A percentile compares a stretch with the other conserved stretches of the same genome.
Conservation (phyloP, 2,113 vertebrate genomes). For the Candoia aspera region DNA sequence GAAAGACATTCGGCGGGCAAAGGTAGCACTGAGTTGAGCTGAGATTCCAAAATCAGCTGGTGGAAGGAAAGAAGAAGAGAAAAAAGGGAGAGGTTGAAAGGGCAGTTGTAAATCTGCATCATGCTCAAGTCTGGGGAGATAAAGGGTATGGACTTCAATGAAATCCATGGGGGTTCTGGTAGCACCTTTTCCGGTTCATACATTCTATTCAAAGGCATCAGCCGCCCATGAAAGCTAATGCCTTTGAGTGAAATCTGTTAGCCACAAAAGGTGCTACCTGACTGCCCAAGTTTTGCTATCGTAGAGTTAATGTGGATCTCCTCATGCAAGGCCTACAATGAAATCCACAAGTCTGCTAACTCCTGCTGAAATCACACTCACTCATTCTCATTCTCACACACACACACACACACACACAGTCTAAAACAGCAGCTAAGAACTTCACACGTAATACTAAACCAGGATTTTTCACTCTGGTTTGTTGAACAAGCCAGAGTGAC, state of each 20-base stretch:
- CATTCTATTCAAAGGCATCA: neutral
- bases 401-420: too few relatives aligned
- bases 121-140: neutral
- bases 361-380: too few relatives aligned
- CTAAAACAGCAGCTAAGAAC: too few relatives aligned
- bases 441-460: neutral
- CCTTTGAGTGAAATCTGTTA: neutral
- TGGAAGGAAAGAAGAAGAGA: neutral
- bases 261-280: neutral
- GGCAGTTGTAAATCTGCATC: neutral
- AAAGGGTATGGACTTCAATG: neutral
- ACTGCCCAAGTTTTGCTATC: neutral
- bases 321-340: neutral
- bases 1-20: slow-evolving; percentile 89
- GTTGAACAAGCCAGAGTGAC: too few relatives aligned
- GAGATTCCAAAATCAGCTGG: slow-evolving; percentile 93
- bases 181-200: too few relatives aligned
- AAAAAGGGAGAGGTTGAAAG: neutral
- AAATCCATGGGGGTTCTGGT: neutral
- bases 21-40: slow-evolving; percentile 88
- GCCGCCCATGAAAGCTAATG: neutral
- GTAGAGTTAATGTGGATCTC: neutral
- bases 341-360: neutral
- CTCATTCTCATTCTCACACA: too few relatives aligned
- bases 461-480: neutral